A percentile compares a stretch with the other conserved stretches of the same genome.
phyloP scores from a whole-genome alignment of 2,113 vertebrate genomes.

The Prochilodus magdalenae region DNA sequence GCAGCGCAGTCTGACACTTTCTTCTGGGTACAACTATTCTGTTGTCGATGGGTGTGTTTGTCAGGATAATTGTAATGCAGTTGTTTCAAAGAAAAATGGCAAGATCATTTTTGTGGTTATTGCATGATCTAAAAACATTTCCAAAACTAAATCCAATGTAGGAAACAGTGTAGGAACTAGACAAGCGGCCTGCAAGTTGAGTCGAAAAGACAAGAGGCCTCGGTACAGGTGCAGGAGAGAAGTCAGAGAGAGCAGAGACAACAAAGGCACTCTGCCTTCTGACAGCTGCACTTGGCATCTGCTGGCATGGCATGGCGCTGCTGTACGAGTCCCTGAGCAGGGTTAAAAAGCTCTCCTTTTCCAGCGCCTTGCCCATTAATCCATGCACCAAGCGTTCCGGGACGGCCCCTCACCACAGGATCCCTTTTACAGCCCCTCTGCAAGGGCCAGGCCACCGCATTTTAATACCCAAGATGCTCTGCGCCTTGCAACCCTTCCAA shows the following conservation, averaged over 20 bases:
- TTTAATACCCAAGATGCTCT: constrained; percentile 76
- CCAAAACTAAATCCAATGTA: too few species aligned
- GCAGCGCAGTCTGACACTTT: too few species aligned
- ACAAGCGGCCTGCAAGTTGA: too few species aligned
- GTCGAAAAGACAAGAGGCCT: neutral
- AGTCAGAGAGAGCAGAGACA: constrained; percentile 53
- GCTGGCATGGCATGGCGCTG: constrained; percentile 84
- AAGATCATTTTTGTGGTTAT: too few species aligned
- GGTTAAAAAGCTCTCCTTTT: constrained; percentile 91
- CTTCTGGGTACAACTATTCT: too few species aligned
- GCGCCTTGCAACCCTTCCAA: constrained; percentile 41
- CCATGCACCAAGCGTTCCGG: constrained; percentile 82
- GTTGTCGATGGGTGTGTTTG: too few species aligned
- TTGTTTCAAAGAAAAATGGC: too few species aligned
- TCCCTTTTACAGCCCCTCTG: constrained; percentile 78
- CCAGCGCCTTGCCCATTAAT: constrained; percentile 89
- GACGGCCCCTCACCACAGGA: constrained; percentile 64
- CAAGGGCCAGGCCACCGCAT: constrained; percentile 79
- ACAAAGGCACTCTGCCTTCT: constrained; percentile 74
- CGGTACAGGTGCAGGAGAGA: constrained; percentile 29
- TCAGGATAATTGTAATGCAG: too few species aligned
- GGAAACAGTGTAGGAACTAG: neutral
- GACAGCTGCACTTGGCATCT: constrained; percentile 96
- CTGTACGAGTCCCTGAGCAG: constrained; percentile 88
- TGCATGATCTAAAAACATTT: too few species aligned